Evolutionary conservation across 1,140 invertebrate genomes (phyloP).

Genomic region (Drosophila pectinifera): DNA sequence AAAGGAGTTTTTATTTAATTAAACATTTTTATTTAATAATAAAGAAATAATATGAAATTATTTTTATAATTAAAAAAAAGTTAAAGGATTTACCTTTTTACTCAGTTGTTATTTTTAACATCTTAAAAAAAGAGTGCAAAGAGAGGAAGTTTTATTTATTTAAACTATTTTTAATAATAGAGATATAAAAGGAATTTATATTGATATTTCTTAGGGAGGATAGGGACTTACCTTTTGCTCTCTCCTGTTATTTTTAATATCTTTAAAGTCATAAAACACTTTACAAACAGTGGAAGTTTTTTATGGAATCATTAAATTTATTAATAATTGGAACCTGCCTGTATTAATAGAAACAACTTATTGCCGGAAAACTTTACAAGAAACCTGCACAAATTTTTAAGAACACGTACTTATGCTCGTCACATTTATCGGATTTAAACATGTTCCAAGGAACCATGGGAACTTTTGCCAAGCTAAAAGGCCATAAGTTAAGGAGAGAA

Average conservation of each 20-base stretch:
- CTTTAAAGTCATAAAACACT: background rate
- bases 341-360: background rate
- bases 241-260: background rate
- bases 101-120: too few relatives aligned
- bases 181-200: too few relatives aligned
- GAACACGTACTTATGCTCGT: slow-evolving; percentile 8
- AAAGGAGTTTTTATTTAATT: too few relatives aligned
- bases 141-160: slow-evolving; percentile 3
- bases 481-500: slow-evolving; percentile 13
- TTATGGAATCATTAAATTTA: too few relatives aligned
- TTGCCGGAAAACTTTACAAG: background rate
- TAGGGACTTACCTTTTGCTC: background rate
- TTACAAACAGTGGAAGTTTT: background rate
- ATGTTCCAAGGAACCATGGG: slow-evolving; percentile 10
- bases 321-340: background rate
- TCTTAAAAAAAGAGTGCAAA: too few relatives aligned
- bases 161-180: background rate
- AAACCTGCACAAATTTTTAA: background rate
- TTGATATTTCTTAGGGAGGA: background rate
- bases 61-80: too few relatives aligned
- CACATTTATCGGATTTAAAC: slow-evolving; percentile 10
- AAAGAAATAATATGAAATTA: too few relatives aligned
- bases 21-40: too few relatives aligned
- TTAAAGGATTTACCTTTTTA: too few relatives aligned
- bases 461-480: slow-evolving; percentile 27